Conservation (phyloP, 2,113 vertebrate species). For the Pagrus major region DNA sequence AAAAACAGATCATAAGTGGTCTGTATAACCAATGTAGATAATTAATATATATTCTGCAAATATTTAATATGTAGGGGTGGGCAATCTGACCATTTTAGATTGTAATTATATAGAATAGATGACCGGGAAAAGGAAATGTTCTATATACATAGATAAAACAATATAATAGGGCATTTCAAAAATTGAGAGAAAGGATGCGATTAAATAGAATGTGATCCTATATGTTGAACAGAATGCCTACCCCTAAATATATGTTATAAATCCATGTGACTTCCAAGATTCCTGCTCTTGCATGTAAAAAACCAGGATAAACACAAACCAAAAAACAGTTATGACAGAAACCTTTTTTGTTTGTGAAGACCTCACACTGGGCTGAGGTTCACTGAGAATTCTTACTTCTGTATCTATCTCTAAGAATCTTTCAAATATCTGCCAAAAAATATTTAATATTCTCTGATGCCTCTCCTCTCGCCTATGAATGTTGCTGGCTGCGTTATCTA, state of each 20-base stretch:
- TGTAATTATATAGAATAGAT: no score
- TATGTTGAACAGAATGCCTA: no score
- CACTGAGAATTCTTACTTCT: not conserved
- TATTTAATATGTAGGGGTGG: no score
- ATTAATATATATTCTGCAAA: no score
- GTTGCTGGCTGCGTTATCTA: constrained; percentile 32
- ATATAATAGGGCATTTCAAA: no score
- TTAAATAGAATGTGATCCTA: no score
- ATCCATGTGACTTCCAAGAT: not conserved
- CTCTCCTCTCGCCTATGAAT: not conserved
- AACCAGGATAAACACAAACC: constrained; percentile 4
- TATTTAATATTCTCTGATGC: constrained; percentile 22
- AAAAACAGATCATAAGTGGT: not conserved
- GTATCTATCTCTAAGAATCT: not conserved
- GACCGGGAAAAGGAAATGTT: no score
- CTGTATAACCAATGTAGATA: not conserved
- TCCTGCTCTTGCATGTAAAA: not conserved
- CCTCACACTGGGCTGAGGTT: not conserved
- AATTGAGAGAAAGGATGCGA: no score
- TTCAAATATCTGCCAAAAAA: not conserved
- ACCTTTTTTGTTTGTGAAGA: no score
- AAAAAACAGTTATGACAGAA: not conserved
- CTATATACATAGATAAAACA: no score
- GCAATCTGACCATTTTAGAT: no score
- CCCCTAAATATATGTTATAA: not conserved